Evolutionary conservation across 1,140 invertebrate species (phyloP), one percentile per base, ranked within the genome.

Genomic region (Prorops nasuta): DNA sequence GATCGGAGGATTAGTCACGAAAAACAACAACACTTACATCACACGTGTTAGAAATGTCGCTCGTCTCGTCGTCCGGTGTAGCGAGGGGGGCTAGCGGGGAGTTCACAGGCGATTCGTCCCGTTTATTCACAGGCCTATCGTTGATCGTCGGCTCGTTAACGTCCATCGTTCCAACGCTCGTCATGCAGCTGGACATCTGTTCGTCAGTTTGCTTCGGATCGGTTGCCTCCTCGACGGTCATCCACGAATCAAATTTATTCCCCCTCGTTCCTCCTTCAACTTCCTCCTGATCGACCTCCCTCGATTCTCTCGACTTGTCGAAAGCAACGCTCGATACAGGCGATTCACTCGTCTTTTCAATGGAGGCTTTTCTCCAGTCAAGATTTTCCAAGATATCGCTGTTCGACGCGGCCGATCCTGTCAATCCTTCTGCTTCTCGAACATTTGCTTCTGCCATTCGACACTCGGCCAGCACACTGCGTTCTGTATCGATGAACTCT

Each of bases 11-110:
- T n/a, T n/a, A n/a, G 3, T 21, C 15, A 37, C 22, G 28, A 45
- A 52, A 54, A 48, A 38, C 44, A 50, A 35, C 41, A 20, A 59
- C 45, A 74, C 71, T 74, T 70, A 74, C 71, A 52, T 70, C 62
- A 36, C 63, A 66, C 37, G 59, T 50, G 51, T 69, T 71, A 58
- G 64, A 70, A 40, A 69, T 58, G 41, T 74, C 66, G 51, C 61
- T 66, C 50, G 56, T 65, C 44, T 66, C 69, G 47, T 72, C 63
- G 22, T 67, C 64, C 15, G 63, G 62, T 6, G 64, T 72, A 4
- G 68, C 69, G 6, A 71, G 45, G 1, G 66, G 70, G 3, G 64
- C 66, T 31, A 49, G 60, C 6, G 44, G 28, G 1, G 49, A 44
- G 43, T 44, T 22, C 24, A 41, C 18, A 18, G 18, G 14, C 1